A percentile compares a stretch with the other conserved stretches of the same genome.
Evolutionary conservation across 2,888 invertebrate genomes (phyloP).

Genomic region (Pammene fasciana): DNA sequence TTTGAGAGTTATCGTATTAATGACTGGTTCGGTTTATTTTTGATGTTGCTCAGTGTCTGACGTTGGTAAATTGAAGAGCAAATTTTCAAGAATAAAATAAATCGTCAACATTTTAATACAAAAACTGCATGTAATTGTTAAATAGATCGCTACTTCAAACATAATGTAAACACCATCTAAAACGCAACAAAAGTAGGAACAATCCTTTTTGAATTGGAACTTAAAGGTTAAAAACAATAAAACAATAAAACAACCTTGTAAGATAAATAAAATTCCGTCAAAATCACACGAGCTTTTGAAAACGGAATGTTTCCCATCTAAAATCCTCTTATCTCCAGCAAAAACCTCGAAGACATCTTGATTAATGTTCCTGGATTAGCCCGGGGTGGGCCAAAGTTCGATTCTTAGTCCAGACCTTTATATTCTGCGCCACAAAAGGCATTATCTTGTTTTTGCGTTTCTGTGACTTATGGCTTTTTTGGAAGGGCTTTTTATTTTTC

Average conservation of each 20-base stretch:
- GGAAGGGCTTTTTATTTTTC: slow-evolving; percentile 33
- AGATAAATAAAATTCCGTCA: slow-evolving; percentile 7
- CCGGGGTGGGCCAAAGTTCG: slow-evolving; percentile 52
- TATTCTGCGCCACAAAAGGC: slow-evolving; percentile 44
- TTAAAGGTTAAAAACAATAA: not conserved
- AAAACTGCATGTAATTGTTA: too few species aligned
- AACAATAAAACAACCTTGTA: not conserved
- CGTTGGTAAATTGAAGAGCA: too few species aligned
- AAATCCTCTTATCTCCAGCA: slow-evolving; percentile 41
- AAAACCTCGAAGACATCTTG: slow-evolving; percentile 47
- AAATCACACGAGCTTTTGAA: slow-evolving; percentile 13
- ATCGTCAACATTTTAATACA: too few species aligned
- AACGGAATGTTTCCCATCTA: slow-evolving; percentile 14
- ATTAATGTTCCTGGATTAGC: slow-evolving; percentile 51
- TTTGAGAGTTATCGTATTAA: too few species aligned
- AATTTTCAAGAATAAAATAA: too few species aligned
- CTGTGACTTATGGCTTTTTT: slow-evolving; percentile 27
- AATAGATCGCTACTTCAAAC: too few species aligned
- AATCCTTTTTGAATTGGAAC: too few species aligned
- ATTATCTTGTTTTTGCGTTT: slow-evolving; percentile 43
- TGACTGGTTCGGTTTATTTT: too few species aligned
- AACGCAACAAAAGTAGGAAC: too few species aligned
- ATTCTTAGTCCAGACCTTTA: slow-evolving; percentile 51
- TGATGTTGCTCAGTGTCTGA: too few species aligned
- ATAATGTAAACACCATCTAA: too few species aligned